Evolutionary conservation across 2,797 vertebrate species (phyloP), one percentile per base, ranked within the genome.

Genomic region (Helostoma temminkii): DNA sequence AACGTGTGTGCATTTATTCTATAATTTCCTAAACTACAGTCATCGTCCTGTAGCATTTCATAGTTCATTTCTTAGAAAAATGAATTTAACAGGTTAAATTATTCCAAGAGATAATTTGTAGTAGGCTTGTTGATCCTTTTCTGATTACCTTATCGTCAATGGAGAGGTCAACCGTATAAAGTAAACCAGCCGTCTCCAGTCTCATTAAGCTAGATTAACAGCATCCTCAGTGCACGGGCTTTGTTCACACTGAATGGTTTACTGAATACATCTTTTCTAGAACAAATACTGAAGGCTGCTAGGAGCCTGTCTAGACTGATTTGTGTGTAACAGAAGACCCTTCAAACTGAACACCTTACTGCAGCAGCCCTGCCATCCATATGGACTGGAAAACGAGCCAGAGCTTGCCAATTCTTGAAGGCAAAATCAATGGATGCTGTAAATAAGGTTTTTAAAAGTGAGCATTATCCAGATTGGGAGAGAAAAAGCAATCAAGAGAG

Each of bases 391-490:
- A 85, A 88, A 70, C 4, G 16, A 75, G 66, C 46, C 45, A 5
- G 56, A 66, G 71, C 73, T 63, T 83, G 88, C 87, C 89, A 90
- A 66, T 87, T 90, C 83, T 84, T 80, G 83, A 83, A 78, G 75
- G 84, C 49, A 70, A 74, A 87, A 92, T 92, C 88, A 82, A 93
- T 93, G 81, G 71, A 71, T 47, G 85, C 81, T 78, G 83, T 89
- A 91, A 92, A 89, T 89, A 90, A 88, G 76, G 81, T 87, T 92
- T 89, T 89, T 85, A 82, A 85, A 89, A 87, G 88, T 78, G 75
- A 85, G 79, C 85, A 87, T 88, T 87, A 88, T 81, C 82, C 71
- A 76, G 83, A 91, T 87, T 88, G 85, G 87, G 82, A 74, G 78
- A 56, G 59, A 16, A 56, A 26, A 50, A 57, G 66, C 7, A 18